These are phyloP conservation scores for Felis chaus DNA, from an alignment of 2,113 vertebrate species.

Conservation along the genomic window DNA sequence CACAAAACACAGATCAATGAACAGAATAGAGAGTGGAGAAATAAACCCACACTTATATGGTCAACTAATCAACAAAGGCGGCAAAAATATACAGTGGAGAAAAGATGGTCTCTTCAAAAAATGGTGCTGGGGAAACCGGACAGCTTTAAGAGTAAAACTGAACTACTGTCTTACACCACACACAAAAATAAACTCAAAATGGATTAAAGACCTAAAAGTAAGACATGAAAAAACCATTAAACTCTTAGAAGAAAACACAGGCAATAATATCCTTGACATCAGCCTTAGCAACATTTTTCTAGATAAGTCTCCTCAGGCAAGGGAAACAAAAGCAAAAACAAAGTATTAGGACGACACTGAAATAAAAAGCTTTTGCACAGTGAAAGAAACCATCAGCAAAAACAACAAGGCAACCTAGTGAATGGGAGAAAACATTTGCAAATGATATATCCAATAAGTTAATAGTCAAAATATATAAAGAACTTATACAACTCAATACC, in stretches of 20 bases:
- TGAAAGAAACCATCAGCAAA: background rate
- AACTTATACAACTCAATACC: background rate
- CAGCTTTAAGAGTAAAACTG: background rate
- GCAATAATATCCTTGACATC: background rate
- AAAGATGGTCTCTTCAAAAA: background rate
- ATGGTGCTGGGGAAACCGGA: background rate
- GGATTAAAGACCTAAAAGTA: background rate
- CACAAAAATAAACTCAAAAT: background rate
- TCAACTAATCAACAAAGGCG: background rate
- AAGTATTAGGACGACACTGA: background rate
- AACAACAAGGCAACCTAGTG: background rate
- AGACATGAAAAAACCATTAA: background rate
- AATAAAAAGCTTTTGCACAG: background rate
- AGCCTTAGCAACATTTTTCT: background rate
- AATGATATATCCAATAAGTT: background rate
- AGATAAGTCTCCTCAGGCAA: background rate
- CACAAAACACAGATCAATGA: background rate
- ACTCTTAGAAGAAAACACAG: background rate
- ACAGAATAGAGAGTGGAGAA: background rate
- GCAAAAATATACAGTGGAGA: background rate
- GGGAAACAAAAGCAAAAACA: background rate
- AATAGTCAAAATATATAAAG: background rate
- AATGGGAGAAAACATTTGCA: background rate
- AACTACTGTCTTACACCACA: background rate
- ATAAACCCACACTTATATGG: background rate